Conservation (phyloP, 2,113 vertebrate species). For the Tenebrosternarchus preto region DNA sequence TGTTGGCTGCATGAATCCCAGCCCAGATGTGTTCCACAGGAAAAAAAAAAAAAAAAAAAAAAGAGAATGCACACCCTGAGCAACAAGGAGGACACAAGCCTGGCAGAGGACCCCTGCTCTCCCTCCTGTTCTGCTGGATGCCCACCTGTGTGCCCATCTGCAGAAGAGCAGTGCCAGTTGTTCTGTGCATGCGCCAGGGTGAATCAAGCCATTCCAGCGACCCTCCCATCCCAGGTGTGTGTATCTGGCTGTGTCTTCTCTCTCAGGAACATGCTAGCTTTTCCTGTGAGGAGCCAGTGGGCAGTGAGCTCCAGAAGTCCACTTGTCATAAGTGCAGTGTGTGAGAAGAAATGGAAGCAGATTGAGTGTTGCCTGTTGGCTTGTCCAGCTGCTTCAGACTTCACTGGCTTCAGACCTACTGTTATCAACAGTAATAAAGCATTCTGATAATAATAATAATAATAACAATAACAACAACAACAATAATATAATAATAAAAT, state of each 20-base stretch:
- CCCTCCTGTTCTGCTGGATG: slow-evolving; percentile 56
- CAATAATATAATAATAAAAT: too few species aligned
- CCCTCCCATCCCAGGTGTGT: slow-evolving; percentile 57
- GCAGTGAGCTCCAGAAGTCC: slow-evolving; percentile 33
- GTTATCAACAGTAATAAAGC: slow-evolving; percentile 1
- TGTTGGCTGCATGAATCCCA: slow-evolving; percentile 48
- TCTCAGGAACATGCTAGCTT: not conserved
- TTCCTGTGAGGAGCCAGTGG: slow-evolving; percentile 34
- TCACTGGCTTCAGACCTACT: slow-evolving; percentile 17
- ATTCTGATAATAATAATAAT: slow-evolving; percentile 9
- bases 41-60: slow-evolving; percentile 18
- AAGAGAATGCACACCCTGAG: slow-evolving; percentile 57
- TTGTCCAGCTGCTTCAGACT: not conserved
- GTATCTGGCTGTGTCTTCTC: slow-evolving; percentile 49
- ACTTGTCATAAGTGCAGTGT: slow-evolving; percentile 30
- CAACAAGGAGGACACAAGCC: slow-evolving; percentile 68
- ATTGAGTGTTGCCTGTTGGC: slow-evolving; percentile 22
- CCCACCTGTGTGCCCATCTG: slow-evolving; percentile 81
- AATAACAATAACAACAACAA: too few species aligned
- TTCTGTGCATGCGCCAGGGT: slow-evolving; percentile 72
- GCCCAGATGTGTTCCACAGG: slow-evolving; percentile 70
- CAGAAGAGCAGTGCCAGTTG: slow-evolving; percentile 72
- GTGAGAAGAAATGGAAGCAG: slow-evolving; percentile 27
- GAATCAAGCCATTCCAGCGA: slow-evolving; percentile 65
- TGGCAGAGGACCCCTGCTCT: slow-evolving; percentile 64